Evolutionary conservation across 2,888 invertebrate species (phyloP).

Genomic region (Gandaritis pyraliata): DNA sequence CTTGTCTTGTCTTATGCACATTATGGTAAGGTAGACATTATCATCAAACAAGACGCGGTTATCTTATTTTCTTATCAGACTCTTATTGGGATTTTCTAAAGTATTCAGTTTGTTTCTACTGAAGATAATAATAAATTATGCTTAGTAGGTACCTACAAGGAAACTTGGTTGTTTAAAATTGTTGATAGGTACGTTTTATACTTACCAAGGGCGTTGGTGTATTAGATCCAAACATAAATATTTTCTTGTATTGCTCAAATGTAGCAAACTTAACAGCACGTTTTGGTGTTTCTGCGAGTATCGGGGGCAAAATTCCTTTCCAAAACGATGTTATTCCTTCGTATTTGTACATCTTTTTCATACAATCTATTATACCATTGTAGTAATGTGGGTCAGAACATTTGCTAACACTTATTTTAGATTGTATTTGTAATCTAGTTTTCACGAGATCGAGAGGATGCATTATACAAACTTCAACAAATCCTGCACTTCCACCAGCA

Average conservation of each 20-base stretch:
- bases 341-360: constrained; percentile 93
- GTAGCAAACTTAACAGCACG: constrained; percentile 97
- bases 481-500: constrained; percentile 96
- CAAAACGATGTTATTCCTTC: constrained; percentile 95
- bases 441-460: constrained; percentile 97
- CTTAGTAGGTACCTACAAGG: background rate
- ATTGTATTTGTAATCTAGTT: constrained; percentile 86
- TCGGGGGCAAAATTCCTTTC: constrained; percentile 97
- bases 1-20: too few relatives aligned
- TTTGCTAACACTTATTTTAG: constrained; percentile 50
- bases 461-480: constrained; percentile 98
- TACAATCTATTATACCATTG: constrained; percentile 93
- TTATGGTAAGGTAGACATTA: background rate
- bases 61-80: constrained; percentile 28
- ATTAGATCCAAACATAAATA: constrained; percentile 91
- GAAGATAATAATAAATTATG: constrained; percentile 2
- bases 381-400: constrained; percentile 86
- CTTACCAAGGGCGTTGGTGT: constrained; percentile 90
- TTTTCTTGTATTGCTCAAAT: constrained; percentile 95
- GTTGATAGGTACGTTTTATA: constrained; percentile 6
- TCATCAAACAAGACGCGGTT: background rate
- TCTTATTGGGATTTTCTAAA: background rate
- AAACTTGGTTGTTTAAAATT: too few relatives aligned
- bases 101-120: background rate
- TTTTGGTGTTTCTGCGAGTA: constrained; percentile 97